Conservation (phyloP, 2,797 vertebrate genomes). For the Huso huso region DNA sequence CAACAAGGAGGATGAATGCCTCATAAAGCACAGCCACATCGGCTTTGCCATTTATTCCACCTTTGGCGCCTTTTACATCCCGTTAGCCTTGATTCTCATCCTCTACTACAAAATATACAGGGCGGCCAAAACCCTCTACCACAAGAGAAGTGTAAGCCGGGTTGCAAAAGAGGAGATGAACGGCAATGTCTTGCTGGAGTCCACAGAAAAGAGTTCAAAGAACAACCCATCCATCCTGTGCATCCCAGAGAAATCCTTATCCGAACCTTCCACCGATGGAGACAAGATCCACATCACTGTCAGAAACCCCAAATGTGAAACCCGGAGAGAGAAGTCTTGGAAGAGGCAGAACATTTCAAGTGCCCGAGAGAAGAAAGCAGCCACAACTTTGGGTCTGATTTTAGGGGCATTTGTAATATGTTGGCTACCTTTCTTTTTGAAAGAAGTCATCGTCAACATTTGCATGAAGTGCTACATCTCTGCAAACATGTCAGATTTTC, state of each 20-base stretch:
- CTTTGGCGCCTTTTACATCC: conserved; percentile 95
- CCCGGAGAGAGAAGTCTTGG: conserved; percentile 67
- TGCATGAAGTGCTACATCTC: conserved; percentile 78
- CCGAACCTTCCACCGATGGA: conserved; percentile 79
- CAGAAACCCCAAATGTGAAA: conserved; percentile 62
- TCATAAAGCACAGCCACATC: conserved; percentile 87
- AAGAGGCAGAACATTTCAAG: conserved; percentile 83
- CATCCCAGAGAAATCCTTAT: conserved; percentile 73
- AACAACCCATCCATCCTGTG: conserved; percentile 63
- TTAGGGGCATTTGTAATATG: conserved; percentile 93
- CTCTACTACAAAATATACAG: conserved; percentile 97
- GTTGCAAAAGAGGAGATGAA: conserved; percentile 79
- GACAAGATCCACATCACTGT: conserved; percentile 59
- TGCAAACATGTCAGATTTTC: conserved; percentile 81
- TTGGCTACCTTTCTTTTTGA: conserved; percentile 96
- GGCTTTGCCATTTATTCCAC: conserved; percentile 87
- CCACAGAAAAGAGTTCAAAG: conserved; percentile 61
- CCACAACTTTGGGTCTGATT: conserved; percentile 87
- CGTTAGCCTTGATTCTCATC: conserved; percentile 83
- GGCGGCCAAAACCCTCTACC: conserved; percentile 86
- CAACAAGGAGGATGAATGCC: conserved; percentile 72
- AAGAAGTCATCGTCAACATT: conserved; percentile 88
- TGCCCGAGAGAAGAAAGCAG: conserved; percentile 82
- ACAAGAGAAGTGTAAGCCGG: conserved; percentile 79
- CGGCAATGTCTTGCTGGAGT: conserved; percentile 74